Percentiles rank a stretch among this genome's conserved stretches.
phyloP scores from a whole-genome alignment of 2,113 vertebrate species.

The Lontra canadensis region DNA sequence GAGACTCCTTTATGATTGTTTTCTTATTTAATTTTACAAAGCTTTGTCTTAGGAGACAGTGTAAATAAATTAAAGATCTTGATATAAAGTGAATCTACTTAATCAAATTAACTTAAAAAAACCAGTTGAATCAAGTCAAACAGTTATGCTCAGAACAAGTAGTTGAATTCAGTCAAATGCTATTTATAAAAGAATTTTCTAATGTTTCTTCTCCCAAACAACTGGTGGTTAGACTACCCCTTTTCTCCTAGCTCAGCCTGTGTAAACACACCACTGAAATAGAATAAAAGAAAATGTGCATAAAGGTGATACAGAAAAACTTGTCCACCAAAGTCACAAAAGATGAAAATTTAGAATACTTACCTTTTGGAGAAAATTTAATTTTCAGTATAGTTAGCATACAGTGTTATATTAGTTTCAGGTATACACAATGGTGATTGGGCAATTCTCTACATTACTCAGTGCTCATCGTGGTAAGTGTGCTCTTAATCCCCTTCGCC shows the following conservation, averaged over 20 bases:
- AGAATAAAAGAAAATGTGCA: neutral
- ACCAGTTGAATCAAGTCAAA: neutral
- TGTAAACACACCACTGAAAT: neutral
- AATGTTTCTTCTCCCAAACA: neutral
- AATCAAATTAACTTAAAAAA: conserved; percentile 36
- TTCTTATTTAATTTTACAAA: neutral
- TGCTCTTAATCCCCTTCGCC: neutral
- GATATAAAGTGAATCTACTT: neutral
- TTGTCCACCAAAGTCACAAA: neutral
- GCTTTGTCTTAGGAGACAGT: neutral
- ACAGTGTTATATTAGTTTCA: neutral
- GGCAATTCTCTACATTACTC: neutral
- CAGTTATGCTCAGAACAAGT: neutral
- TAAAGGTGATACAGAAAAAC: neutral
- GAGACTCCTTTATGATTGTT: neutral
- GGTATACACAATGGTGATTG: neutral
- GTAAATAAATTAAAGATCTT: neutral
- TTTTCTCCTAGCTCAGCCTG: neutral
- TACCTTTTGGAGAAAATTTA: neutral
- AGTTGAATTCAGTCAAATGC: neutral
- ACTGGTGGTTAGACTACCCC: neutral
- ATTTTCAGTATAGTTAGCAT: neutral
- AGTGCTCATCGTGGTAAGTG: neutral
- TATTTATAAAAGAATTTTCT: conserved; percentile 23
- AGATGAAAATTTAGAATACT: neutral